Evolutionary conservation across 2,888 invertebrate species (phyloP), one percentile per base, ranked within the genome.

Genomic region (Cantharis flavilabris): DNA sequence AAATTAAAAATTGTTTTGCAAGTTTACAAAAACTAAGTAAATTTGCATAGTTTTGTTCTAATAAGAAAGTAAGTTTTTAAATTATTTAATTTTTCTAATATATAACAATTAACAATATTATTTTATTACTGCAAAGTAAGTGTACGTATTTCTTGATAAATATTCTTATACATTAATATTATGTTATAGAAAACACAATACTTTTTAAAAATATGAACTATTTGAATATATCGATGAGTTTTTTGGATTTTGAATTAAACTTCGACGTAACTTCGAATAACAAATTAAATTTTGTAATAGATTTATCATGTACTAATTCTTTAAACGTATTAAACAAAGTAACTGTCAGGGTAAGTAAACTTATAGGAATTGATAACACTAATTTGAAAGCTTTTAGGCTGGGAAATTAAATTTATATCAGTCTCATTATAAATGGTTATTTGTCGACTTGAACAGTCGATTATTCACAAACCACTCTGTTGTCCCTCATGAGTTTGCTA

Each of bases 341-440:
- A 49, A 49, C n/a, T 4, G 9, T 26, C 26, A 13, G n/a, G n/a
- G 49, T 49, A 49, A 49, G 49, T 49, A n/a, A 0, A 16, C 16
- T 49, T 49, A 7, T 3, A 49, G 1, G n/a, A 49, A n/a, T 49
- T 49, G n/a, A 49, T 49, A 49, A 49, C 7, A 2, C 3, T 49
- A 49, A 49, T 49, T n/a, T 49, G 49, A 49, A n/a, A n/a, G 49
- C 65, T 76, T 76, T 28, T 18, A 76, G 76, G 63, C 33, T 11
- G 69, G 62, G n/a, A 64, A 70, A 13, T 62, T 20, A 3, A 70
- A 72, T 30, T 62, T 76, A 13, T 72, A 28, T 64, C 63, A 20
- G 9, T 69, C 23, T 11, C 72, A 26, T 11, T 33, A 76, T 62
- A 72, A 76, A 30, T 76, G 76, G 76, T 49, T 76, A 33, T 14